phyloP scores from a whole-genome alignment of 2,888 invertebrate genomes.

The Aporophyla lueneburgensis region DNA sequence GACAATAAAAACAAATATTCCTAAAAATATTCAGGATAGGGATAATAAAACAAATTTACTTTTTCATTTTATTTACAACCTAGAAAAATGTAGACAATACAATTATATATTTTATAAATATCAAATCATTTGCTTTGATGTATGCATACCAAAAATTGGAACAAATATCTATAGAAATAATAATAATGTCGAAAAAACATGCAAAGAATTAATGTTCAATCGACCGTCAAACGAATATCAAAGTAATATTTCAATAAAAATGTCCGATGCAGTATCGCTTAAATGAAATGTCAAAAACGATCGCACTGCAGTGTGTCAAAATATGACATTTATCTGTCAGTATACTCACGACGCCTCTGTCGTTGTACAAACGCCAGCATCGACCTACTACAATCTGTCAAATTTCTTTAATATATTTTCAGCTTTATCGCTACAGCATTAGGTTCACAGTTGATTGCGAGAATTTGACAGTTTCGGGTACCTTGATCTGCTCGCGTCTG shows the following conservation, averaged over 20 bases:
- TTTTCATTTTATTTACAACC: slow-evolving; percentile 3
- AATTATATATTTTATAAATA: slow-evolving; percentile 14
- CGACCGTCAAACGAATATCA: not conserved
- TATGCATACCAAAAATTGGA: too few relatives aligned
- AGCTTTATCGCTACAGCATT: too few relatives aligned
- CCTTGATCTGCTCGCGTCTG: too few relatives aligned
- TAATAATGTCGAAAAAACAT: not conserved
- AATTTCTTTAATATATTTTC: too few relatives aligned
- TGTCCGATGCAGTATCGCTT: slow-evolving; percentile 61
- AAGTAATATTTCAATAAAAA: not conserved
- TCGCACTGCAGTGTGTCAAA: slow-evolving; percentile 37
- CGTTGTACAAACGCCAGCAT: not conserved
- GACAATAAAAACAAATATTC: not conserved
- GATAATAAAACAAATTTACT: slow-evolving; percentile 36
- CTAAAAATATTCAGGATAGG: slow-evolving; percentile 3
- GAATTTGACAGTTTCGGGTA: too few relatives aligned
- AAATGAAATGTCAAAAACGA: slow-evolving; percentile 6
- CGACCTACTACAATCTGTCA: too few relatives aligned
- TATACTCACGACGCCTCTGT: slow-evolving; percentile 45
- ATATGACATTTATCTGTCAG: not conserved
- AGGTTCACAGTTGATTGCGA: too few relatives aligned
- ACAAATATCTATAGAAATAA: slow-evolving; percentile 29
- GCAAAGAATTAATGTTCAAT: not conserved
- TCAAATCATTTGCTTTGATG: too few relatives aligned
- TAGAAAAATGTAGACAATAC: not conserved